Evolutionary conservation across 2,888 invertebrate species (phyloP), one percentile per base, ranked within the genome.

Genomic region (Coenonympha arcania): DNA sequence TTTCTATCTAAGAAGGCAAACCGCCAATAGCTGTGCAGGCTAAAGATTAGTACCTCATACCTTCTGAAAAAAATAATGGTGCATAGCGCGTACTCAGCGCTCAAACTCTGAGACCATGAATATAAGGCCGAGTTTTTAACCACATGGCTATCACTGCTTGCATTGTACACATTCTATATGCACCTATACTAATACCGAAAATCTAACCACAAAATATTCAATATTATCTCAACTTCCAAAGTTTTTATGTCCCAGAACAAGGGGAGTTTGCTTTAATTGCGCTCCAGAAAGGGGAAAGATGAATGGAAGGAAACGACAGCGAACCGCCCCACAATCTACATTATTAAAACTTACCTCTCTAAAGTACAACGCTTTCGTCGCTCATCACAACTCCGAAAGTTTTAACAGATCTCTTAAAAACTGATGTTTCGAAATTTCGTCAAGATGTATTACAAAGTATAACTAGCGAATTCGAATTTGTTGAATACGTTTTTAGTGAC

Each of bases 321-420:
- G 79, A 79, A 80, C 80, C 79, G 75, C 75, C 76, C 79, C n/a
- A n/a, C n/a, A n/a, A n/a, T n/a, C n/a, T 77, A 79, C 81, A 82
- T 83, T 84, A 84, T 82, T 81, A 83, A 81, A 83, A 84, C 79
- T 83, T 82, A 79, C 79, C 78, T 81, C 78, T 81, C 74, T 52
- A 42, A 33, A 73, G 66, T 59, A 69, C 69, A 68, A 65, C 68
- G 65, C 72, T 64, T 69, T 68, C 67, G 76, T 76, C 74, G 19
- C 9, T 22, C 22, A 31, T 70, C 65, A 66, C 73, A 69, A 73
- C 73, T 60, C 59, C 68, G 70, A 68, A 69, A 66, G 68, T 31
- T 43, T 9, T 6, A 19, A 19, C 30, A 33, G 20, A 20, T 22
- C 15, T 24, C 15, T 39, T 16, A 24, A 6, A 9, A 24, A 39